Evolutionary conservation across 1,140 invertebrate genomes (phyloP).

Genomic region (Kradibia gibbosae): DNA sequence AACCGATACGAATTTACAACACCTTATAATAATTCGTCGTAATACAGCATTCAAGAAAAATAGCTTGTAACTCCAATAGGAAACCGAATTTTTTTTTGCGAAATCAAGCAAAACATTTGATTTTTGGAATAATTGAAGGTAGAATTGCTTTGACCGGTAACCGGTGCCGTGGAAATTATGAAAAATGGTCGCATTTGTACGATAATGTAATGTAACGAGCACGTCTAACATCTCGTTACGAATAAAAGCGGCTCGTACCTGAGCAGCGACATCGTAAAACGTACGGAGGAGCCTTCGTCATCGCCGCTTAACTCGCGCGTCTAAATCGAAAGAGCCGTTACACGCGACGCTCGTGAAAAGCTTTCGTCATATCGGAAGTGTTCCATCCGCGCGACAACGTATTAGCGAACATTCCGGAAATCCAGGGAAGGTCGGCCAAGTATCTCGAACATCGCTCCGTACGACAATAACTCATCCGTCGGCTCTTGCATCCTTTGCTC

Average conservation of each 20-base stretch:
- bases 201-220: not conserved
- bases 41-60: not conserved
- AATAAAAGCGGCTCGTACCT: not conserved
- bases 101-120: not conserved
- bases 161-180: not conserved
- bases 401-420: slow-evolving; percentile 45
- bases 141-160: not conserved
- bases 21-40: too few relatives aligned
- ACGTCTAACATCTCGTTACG: not conserved
- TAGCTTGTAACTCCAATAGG: not conserved
- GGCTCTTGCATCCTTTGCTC: slow-evolving; percentile 6
- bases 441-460: not conserved
- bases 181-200: not conserved
- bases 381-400: not conserved
- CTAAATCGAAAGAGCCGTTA: slow-evolving; percentile 14
- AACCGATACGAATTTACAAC: too few relatives aligned
- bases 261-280: not conserved
- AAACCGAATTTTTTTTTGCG: not conserved
- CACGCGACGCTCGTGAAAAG: not conserved
- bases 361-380: not conserved
- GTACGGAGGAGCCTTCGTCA: not conserved
- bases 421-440: not conserved
- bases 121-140: not conserved
- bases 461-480: slow-evolving; percentile 48
- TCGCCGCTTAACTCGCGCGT: not conserved